Evolutionary conservation across 2,888 invertebrate genomes (phyloP).

Genomic region (Parasteatoda lunata): DNA sequence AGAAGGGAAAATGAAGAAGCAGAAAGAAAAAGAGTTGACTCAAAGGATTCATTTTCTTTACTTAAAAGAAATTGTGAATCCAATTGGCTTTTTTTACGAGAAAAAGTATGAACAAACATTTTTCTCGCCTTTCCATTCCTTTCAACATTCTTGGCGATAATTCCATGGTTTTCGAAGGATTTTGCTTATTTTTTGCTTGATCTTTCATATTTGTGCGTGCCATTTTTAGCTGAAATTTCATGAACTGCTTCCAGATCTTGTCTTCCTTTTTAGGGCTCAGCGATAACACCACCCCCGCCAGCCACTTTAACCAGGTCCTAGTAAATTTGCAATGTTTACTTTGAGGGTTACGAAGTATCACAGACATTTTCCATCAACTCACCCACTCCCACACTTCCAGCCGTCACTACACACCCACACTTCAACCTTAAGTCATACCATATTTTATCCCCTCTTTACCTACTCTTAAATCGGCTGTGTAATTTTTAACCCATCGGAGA

Average conservation of each 20-base stretch:
- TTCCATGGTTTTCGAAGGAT: conserved; percentile 36
- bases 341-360: conserved; percentile 15
- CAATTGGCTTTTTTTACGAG: neutral
- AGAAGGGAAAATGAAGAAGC: too few species aligned
- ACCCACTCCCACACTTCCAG: conserved; percentile 20
- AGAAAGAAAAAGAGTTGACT: too few species aligned
- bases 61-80: too few species aligned
- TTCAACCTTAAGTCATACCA: neutral
- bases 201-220: conserved; percentile 56
- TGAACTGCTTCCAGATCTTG: conserved; percentile 63
- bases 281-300: conserved; percentile 41
- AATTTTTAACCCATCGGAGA: too few species aligned
- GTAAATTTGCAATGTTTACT: conserved; percentile 55
- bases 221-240: conserved; percentile 52
- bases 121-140: conserved; percentile 30
- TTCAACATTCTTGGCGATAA: conserved; percentile 59
- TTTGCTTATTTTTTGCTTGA: conserved; percentile 41
- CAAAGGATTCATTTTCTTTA: too few species aligned
- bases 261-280: conserved; percentile 54
- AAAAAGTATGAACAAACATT: conserved; percentile 13
- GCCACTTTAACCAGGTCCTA: conserved; percentile 30
- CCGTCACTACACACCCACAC: neutral
- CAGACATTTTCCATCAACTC: conserved; percentile 22
- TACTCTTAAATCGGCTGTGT: neutral
- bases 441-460: neutral